Evolutionary conservation across 2,888 invertebrate genomes (phyloP).

Genomic region (Hirtodrosophila duncani): DNA sequence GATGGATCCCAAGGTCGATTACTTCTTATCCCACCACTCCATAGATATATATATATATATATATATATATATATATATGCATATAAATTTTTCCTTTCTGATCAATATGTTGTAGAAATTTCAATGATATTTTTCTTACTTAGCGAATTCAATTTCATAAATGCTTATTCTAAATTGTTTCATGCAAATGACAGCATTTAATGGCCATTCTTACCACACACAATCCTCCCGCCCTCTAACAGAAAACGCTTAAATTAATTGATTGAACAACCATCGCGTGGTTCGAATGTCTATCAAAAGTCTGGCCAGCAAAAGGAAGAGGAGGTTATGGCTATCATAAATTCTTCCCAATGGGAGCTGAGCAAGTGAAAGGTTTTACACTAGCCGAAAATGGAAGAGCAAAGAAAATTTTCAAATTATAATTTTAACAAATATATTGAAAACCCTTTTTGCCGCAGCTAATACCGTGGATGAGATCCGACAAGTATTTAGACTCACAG

Average conservation of each 20-base stretch:
- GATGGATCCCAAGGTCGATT: too few relatives aligned
- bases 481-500: too few relatives aligned
- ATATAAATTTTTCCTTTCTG: too few relatives aligned
- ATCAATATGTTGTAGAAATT: slow-evolving; percentile 36
- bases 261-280: slow-evolving; percentile 31
- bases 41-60: too few relatives aligned
- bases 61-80: too few relatives aligned
- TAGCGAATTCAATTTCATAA: slow-evolving; percentile 41
- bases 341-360: slow-evolving; percentile 30
- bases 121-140: slow-evolving; percentile 27
- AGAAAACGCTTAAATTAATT: slow-evolving; percentile 56
- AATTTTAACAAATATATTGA: too few relatives aligned
- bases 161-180: slow-evolving; percentile 22
- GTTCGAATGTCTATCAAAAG: slow-evolving; percentile 32
- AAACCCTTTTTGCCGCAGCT: too few relatives aligned
- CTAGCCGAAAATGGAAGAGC: too few relatives aligned
- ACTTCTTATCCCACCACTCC: too few relatives aligned
- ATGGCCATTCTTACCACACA: slow-evolving; percentile 8
- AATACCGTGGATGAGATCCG: too few relatives aligned
- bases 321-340: slow-evolving; percentile 45
- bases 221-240: not conserved
- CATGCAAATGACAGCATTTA: slow-evolving; percentile 43
- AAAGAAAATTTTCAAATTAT: too few relatives aligned
- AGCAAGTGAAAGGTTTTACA: too few relatives aligned
- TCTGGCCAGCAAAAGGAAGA: slow-evolving; percentile 6